phyloP scores from a whole-genome alignment of 2,113 vertebrate species.

The Myocastor coypus region DNA sequence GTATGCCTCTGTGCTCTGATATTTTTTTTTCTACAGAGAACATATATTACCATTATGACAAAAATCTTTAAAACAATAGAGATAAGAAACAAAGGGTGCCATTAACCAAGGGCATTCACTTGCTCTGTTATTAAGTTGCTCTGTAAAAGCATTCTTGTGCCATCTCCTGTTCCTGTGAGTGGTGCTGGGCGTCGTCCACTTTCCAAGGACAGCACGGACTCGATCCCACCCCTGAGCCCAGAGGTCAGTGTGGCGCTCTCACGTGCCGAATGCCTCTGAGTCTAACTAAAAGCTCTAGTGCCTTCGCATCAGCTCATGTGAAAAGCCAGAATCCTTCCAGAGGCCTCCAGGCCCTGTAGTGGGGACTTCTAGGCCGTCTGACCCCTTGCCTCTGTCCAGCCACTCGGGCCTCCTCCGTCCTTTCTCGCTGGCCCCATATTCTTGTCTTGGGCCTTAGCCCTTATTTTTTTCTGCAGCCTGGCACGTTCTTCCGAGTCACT shows the following conservation, averaged over 20 bases:
- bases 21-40: neutral
- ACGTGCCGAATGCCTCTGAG: neutral
- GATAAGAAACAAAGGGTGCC: slow-evolving; percentile 26
- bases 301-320: neutral
- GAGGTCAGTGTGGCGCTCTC: neutral
- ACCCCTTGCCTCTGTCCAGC: neutral
- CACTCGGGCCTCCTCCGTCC: neutral
- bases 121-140: slow-evolving; percentile 25
- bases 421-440: neutral
- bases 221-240: neutral
- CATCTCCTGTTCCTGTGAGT: neutral
- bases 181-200: neutral
- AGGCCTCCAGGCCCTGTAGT: neutral
- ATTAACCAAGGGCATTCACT: slow-evolving; percentile 5
- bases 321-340: neutral
- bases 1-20: neutral
- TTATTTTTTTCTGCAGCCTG: neutral
- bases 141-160: neutral
- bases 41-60: slow-evolving; percentile 39
- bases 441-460: neutral
- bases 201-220: neutral
- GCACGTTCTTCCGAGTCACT: neutral
- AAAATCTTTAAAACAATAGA: neutral
- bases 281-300: neutral
- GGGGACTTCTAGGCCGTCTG: neutral